Evolutionary conservation across 2,888 invertebrate species (phyloP).

Genomic region (Dicyrtoma fusca): DNA sequence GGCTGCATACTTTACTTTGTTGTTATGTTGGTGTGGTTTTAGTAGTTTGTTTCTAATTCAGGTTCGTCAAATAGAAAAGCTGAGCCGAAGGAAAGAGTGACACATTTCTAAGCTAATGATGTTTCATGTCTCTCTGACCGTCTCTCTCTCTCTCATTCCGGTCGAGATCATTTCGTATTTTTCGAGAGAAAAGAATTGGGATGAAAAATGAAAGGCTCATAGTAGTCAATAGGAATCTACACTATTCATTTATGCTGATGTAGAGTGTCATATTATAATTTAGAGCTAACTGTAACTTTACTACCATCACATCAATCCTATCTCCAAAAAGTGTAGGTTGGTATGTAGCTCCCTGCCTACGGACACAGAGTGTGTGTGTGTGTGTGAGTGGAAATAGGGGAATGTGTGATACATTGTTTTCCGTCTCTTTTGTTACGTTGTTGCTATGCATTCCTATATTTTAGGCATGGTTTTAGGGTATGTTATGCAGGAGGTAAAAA

Average conservation of each 20-base stretch:
- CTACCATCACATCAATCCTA: background rate
- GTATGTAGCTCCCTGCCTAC: too few species aligned
- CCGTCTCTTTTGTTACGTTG: too few species aligned
- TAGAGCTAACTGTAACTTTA: slow-evolving; percentile 1
- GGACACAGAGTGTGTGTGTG: too few species aligned
- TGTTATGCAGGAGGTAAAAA: background rate
- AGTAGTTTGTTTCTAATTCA: background rate
- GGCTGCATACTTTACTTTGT: too few species aligned
- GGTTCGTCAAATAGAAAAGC: slow-evolving; percentile 13
- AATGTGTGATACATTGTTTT: too few species aligned
- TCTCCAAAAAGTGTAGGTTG: too few species aligned
- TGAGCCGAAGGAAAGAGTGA: slow-evolving; percentile 18
- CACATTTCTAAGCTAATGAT: slow-evolving; percentile 30
- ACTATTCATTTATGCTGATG: background rate
- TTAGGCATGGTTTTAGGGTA: too few species aligned
- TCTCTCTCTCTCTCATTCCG: slow-evolving; percentile 31
- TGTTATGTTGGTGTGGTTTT: too few species aligned
- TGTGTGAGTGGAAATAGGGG: too few species aligned
- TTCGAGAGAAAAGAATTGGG: slow-evolving; percentile 7
- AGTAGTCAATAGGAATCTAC: slow-evolving; percentile 15
- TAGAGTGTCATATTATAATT: background rate
- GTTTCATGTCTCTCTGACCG: slow-evolving; percentile 7
- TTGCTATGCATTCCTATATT: too few species aligned
- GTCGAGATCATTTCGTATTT: slow-evolving; percentile 32
- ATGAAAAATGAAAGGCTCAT: background rate